phyloP scores from a whole-genome alignment of 2,113 vertebrate species.

The Chunga burmeisteri region DNA sequence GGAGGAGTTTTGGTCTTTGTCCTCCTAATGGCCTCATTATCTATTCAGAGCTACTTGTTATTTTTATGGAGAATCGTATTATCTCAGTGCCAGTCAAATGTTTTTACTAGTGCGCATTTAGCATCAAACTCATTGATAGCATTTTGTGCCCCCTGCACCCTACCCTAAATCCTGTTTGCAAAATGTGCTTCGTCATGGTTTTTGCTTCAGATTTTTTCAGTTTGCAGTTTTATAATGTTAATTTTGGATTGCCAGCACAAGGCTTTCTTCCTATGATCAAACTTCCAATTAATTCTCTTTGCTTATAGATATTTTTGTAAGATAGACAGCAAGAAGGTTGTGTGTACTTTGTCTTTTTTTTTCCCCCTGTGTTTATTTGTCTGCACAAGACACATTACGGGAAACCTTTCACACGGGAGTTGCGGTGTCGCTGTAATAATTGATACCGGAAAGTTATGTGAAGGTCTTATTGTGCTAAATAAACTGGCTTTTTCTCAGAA shows the following conservation, averaged over 20 bases:
- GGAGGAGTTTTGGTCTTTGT: neutral
- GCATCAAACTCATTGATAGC: neutral
- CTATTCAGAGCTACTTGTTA: neutral
- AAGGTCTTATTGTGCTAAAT: conserved; percentile 75
- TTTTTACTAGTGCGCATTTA: neutral
- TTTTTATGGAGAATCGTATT: neutral
- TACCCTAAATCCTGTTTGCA: neutral
- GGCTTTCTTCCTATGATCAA: neutral
- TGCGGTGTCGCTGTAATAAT: conserved; percentile 67
- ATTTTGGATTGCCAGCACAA: neutral
- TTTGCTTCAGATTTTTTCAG: neutral
- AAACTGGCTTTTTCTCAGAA: conserved; percentile 69
- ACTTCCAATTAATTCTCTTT: conserved; percentile 50
- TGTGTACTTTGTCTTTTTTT: conserved; percentile 35
- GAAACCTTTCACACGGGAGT: conserved; percentile 73
- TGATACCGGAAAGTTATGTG: conserved; percentile 75
- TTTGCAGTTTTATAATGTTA: neutral
- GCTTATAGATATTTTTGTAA: conserved; percentile 15
- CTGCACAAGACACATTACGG: conserved; percentile 54
- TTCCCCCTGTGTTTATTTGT: neutral
- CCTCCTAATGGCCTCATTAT: neutral
- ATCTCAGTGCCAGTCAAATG: neutral
- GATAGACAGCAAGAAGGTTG: conserved; percentile 23
- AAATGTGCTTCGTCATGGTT: neutral
- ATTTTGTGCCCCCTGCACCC: neutral